Evolutionary conservation across 1,140 invertebrate genomes (phyloP), one percentile per base, ranked within the genome.

Genomic region (Diachasma alloeum): DNA sequence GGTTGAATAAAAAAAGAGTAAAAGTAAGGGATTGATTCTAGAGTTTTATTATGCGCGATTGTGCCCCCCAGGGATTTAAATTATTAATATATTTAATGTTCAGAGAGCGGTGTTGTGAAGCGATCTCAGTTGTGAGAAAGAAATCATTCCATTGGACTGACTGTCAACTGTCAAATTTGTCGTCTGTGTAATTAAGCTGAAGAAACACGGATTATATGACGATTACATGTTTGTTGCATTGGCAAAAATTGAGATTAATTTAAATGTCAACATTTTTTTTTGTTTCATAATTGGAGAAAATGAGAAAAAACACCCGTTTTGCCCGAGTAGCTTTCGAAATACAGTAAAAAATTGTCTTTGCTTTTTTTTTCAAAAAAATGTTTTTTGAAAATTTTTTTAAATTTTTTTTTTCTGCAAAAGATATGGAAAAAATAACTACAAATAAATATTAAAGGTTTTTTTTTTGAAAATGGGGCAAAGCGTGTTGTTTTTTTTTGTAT

Each of bases 1-100:
- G 36, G 71, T 73, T 73, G 17, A 42, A 31, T 31, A 53, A 42
- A 72, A 72, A 53, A 39, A 68, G 44, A 72, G 19, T 36, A 56
- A 72, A 72, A 72, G 31, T 13, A 4, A 5, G 15, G 26, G 24
- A 63, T 13, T 10, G 24, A 63, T 11, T 63, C 22, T 53, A n/a
- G 19, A 24, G 59, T 63, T 63, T 56, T 63, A 15, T 26, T 63
- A 24, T 26, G 22, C 24, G 59, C 59, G 22, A 59, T 59, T n/a
- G 3, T 59, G 53, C 53, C 53, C 31, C 31, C 31, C 31, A 31
- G 31, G 31, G 2, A 31, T 31, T 15, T 56, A 56, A 56, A 56
- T 56, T 56, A 17, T 56, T 56, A 42, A 71, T 46, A 48, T 48
- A 37, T 42, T 24, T 48, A 31, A 42, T 10, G 36, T 31, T 31